These are phyloP conservation scores for Odocoileus hemionus DNA, from an alignment of 2,113 vertebrate genomes.

Conservation along the genomic window DNA sequence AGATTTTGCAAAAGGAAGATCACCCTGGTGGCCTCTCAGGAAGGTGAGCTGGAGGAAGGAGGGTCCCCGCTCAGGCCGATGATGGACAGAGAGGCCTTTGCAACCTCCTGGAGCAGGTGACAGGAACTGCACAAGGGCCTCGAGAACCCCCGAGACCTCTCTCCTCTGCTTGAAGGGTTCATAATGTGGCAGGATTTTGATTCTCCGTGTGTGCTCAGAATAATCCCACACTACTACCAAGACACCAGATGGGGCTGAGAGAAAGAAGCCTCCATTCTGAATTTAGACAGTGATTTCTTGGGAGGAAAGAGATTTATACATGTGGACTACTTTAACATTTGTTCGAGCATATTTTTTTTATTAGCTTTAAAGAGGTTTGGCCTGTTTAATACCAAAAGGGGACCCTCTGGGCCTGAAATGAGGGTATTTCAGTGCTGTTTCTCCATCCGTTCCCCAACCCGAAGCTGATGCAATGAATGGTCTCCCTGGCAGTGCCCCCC, in stretches of 20 bases:
- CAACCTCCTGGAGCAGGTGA: background rate
- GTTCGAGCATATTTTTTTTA: background rate
- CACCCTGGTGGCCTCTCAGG: background rate
- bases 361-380: background rate
- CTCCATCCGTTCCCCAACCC: background rate
- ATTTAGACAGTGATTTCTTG: background rate
- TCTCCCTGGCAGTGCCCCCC: accelerated
- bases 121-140: background rate
- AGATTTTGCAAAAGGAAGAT: background rate
- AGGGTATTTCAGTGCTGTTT: accelerated
- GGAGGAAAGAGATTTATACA: background rate
- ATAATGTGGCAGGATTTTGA: background rate
- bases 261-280: background rate
- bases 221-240: background rate
- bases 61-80: background rate
- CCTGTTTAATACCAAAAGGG: background rate
- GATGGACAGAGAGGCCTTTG: background rate
- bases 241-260: background rate
- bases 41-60: background rate
- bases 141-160: background rate
- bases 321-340: background rate
- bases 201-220: background rate
- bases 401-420: background rate
- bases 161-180: background rate
- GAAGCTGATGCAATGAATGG: background rate